Evolutionary conservation across 2,797 vertebrate genomes (phyloP), one percentile per base, ranked within the genome.

Genomic region (Ispidina lecontei): DNA sequence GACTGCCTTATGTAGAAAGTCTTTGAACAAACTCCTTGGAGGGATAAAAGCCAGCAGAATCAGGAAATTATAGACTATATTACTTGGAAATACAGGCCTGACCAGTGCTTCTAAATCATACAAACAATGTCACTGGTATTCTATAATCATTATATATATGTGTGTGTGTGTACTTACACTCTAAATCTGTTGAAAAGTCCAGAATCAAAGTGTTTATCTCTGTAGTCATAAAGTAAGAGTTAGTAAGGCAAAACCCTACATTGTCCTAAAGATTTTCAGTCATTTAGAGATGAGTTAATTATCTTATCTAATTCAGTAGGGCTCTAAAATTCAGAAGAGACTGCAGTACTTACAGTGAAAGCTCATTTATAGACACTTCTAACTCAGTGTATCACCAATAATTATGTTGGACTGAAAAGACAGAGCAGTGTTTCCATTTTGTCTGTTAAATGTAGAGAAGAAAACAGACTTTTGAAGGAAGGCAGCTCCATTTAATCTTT

Each of bases 41-140:
- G 43, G 44, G n/a, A 73, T 73, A 54, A 92, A 93, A 93, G n/a
- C 75, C 60, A 84, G 39, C 21, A 88, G 70, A 92, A 78, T 55
- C 70, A 84, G 56, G 58, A 81, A 88, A 47, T 84, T 73, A 70
- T 37, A 39, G 44, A 46, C 54, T 81, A 10, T 52, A 94, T 88
- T 54, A 78, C 37, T 70, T 41, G 35, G 55, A 94, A 89, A 89
- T 68, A 43, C 9, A 67, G 16, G 46, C 35, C 9, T 63, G 44
- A 79, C 12, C 60, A 63, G 23, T 12, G 9, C 33, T 91, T 84
- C 56, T 29, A 73, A 72, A 80, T 19, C 2, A 1, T 33, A 56
- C 12, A 62, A 33, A 51, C 9, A 51, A 28, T 12, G 20, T 20
- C 31, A n/a, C 4, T 14, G 4, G 4, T 86, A 25, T 80, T 87